Conservation (phyloP, 2,797 vertebrate genomes). For the Oryzias dopingdopingensis region DNA sequence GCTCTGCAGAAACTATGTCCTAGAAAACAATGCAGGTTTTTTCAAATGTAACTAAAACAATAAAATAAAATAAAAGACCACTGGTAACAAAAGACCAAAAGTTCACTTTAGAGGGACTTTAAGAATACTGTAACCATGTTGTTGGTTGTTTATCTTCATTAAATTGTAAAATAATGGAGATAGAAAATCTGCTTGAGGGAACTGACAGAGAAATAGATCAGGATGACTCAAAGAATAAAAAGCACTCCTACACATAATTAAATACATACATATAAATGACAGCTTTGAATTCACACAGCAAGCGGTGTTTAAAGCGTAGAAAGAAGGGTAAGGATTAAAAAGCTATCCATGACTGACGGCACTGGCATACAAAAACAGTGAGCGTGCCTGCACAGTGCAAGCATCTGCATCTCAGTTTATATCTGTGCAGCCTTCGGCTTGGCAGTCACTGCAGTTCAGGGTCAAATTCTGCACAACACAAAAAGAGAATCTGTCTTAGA, state of each 20-base stretch:
- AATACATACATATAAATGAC: slow-evolving; percentile 28
- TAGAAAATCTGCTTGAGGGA: neutral
- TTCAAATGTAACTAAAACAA: too few relatives aligned
- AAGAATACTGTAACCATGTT: neutral
- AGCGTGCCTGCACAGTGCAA: neutral
- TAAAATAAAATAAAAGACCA: too few relatives aligned
- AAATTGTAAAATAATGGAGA: neutral
- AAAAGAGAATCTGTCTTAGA: slow-evolving; percentile 48
- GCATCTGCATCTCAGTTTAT: slow-evolving; percentile 13
- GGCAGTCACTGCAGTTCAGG: slow-evolving; percentile 21
- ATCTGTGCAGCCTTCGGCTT: slow-evolving; percentile 44
- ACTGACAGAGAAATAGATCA: slow-evolving; percentile 28
- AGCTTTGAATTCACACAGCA: slow-evolving; percentile 5
- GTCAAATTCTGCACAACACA: slow-evolving; percentile 48
- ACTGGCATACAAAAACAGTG: neutral
- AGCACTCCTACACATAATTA: slow-evolving; percentile 36
- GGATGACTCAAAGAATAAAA: slow-evolving; percentile 15
- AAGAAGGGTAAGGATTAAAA: too few relatives aligned
- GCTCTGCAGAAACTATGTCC: too few relatives aligned
- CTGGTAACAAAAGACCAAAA: too few relatives aligned
- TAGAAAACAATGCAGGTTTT: too few relatives aligned
- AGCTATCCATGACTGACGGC: slow-evolving; percentile 18
- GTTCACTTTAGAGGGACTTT: too few relatives aligned
- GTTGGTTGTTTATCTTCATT: slow-evolving; percentile 48
- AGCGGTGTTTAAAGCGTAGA: too few relatives aligned